These are phyloP conservation scores for Pantala flavescens DNA, from an alignment of 1,140 invertebrate species.

Conservation along the genomic window DNA sequence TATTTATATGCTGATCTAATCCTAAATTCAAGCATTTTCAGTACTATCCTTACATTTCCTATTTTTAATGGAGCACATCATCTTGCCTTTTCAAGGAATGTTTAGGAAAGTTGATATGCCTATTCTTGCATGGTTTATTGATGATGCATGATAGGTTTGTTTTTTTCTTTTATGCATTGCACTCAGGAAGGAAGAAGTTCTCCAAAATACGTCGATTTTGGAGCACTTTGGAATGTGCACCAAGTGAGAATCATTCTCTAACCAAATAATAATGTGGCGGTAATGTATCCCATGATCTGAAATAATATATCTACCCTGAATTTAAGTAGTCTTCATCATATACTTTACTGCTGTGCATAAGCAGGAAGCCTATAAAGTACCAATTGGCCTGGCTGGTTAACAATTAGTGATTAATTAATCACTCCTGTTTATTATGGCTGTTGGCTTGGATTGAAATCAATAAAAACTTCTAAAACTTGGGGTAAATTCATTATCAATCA, in stretches of 20 bases:
- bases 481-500: too few species aligned
- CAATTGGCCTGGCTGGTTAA: too few species aligned
- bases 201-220: background rate
- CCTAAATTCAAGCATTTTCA: too few species aligned
- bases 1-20: too few species aligned
- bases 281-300: background rate
- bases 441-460: too few species aligned
- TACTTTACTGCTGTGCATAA: too few species aligned
- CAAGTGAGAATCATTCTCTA: background rate
- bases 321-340: too few species aligned
- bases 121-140: background rate
- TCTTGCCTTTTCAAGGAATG: background rate
- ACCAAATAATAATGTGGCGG: background rate
- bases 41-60: too few species aligned
- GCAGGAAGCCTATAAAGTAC: too few species aligned
- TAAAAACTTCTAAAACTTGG: too few species aligned
- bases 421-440: too few species aligned
- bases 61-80: background rate
- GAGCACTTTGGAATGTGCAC: constrained; percentile 7
- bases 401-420: too few species aligned
- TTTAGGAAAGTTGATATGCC: background rate
- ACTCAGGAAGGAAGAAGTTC: background rate
- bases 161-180: background rate
- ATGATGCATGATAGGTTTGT: background rate
- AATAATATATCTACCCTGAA: background rate